These are phyloP conservation scores for Sisyra terminalis DNA, from an alignment of 2,888 invertebrate species.

Conservation along the genomic window DNA sequence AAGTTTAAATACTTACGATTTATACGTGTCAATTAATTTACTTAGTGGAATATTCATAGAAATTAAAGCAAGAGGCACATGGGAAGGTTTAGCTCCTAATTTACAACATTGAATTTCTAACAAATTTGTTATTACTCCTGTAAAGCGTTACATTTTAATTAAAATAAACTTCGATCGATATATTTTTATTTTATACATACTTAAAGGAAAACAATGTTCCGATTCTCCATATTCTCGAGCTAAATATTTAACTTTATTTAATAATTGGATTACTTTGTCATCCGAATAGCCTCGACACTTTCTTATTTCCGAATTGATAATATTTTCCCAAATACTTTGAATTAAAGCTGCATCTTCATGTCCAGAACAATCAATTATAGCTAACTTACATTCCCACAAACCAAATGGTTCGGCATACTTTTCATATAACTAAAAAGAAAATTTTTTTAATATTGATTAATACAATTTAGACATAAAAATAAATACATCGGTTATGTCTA, in stretches of 20 bases:
- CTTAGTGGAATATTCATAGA: constrained; percentile 62
- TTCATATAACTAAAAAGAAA: constrained; percentile 52
- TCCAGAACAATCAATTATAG: constrained; percentile 88
- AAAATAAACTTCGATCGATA: background rate
- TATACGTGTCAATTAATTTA: constrained; percentile 67
- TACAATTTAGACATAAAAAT: no score
- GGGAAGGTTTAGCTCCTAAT: constrained; percentile 48
- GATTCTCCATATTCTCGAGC: constrained; percentile 65
- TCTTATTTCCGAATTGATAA: constrained; percentile 46
- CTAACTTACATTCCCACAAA: constrained; percentile 85
- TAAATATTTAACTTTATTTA: constrained; percentile 59
- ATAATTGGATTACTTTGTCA: constrained; percentile 48
- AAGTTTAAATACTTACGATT: constrained; percentile 36
- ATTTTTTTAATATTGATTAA: no score
- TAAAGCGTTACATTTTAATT: background rate
- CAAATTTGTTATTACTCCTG: constrained; percentile 10
- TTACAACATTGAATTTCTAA: constrained; percentile 63
- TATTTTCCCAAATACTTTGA: constrained; percentile 83
- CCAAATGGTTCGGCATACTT: constrained; percentile 83
- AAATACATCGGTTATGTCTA: constrained; percentile 71
- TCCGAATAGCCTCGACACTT: constrained; percentile 28
- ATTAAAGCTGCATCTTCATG: constrained; percentile 78
- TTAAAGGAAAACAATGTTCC: constrained; percentile 75
- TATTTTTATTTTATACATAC: constrained; percentile 29
- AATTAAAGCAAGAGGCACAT: constrained; percentile 62